Percentiles rank a stretch among this genome's conserved stretches.
Conservation (phyloP, 2,113 vertebrate species). For the Dromas ardeola region DNA sequence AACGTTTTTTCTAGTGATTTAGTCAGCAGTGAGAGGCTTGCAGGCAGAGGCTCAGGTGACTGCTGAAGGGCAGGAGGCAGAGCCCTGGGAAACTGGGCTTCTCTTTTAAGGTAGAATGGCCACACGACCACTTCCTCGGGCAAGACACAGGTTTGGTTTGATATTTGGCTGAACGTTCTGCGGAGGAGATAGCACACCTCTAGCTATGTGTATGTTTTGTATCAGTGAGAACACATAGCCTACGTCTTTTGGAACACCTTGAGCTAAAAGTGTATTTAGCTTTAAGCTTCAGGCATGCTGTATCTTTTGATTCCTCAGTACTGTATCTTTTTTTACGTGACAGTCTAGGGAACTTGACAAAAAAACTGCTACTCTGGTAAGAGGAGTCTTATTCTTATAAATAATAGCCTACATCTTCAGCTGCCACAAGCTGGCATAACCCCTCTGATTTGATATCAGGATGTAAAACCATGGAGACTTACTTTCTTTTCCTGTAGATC, state of each 20-base stretch:
- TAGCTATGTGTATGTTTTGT: background rate
- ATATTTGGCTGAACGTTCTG: background rate
- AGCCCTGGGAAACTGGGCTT: background rate
- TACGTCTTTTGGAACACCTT: background rate
- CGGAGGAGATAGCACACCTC: background rate
- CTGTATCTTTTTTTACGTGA: background rate
- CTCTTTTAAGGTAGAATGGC: background rate
- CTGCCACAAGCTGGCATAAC: background rate
- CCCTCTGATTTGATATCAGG: background rate
- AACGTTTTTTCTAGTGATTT: background rate
- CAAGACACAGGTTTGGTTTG: rapidly evolving
- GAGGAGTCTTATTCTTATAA: background rate
- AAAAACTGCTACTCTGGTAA: background rate
- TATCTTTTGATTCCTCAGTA: background rate
- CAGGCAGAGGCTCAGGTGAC: background rate
- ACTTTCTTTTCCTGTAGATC: background rate
- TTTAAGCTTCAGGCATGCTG: background rate
- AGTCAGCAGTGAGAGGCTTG: background rate
- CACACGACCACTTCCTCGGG: background rate
- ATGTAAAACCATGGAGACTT: background rate
- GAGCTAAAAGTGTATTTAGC: background rate
- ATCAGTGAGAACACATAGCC: background rate
- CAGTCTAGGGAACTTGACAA: background rate
- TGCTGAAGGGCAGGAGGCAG: background rate
- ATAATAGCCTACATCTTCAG: background rate